Evolutionary conservation across 2,888 invertebrate species (phyloP), one percentile per base, ranked within the genome.

Genomic region (Pollenia labialis): DNA sequence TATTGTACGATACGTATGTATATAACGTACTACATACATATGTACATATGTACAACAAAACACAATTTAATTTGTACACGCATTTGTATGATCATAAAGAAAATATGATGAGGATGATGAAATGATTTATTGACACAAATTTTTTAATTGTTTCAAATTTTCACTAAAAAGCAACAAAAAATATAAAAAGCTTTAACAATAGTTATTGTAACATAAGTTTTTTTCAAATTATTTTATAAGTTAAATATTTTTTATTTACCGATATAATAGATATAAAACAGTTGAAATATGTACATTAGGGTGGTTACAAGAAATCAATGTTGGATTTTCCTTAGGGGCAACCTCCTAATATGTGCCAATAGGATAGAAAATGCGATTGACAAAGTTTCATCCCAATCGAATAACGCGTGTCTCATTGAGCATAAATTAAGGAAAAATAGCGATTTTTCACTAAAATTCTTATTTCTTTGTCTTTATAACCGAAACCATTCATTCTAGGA

Each of bases 111-210:
- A 23, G 23, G 23, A 68, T 82, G 82, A 81, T 83, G 79, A 83
- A 83, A 83, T 86, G 79, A 83, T 86, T 82, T 86, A 83, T 86
- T 83, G 86, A 83, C 83, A 83, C 62, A 79, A 50, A 48, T 83
- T 58, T 81, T 81, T 80, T 83, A 83, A 83, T 80, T 86, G 82
- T 79, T 56, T 75, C 69, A 83, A 80, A 75, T 80, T 75, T 75
- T 79, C 56, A 79, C 32, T 72, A 54, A 18, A 60, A 72, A 62
- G 12, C 6, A 46, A 68, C 3, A 40, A 68, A 14, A 14, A 68
- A 40, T 8, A 18, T 18, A 54, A 64, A 9, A 64, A 42, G 11
- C 8, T 12, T 3, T 4, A 48, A 11, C 6, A n/a, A 58, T 18
- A 58, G 9, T 52, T 23, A 32, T 6, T 18, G 4, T 23, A 23